These are phyloP conservation scores for Himantopus leucocephalus DNA, from an alignment of 2,113 vertebrate species.

Conservation along the genomic window DNA sequence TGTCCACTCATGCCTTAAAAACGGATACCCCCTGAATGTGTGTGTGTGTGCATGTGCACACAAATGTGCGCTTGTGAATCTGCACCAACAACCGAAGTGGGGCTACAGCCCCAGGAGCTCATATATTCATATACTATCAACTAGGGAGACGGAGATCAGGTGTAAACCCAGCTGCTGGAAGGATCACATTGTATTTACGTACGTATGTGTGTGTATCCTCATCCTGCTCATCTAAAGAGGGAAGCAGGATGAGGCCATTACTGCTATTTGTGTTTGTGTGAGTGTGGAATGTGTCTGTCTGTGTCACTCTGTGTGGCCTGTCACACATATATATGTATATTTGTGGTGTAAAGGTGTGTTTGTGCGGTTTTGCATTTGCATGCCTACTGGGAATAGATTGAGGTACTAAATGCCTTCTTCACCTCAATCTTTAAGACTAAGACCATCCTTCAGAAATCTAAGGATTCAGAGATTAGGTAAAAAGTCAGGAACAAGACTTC, in stretches of 20 bases:
- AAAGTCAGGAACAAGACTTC: neutral
- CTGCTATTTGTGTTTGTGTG: neutral
- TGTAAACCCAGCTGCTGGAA: neutral
- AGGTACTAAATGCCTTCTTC: neutral
- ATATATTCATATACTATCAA: neutral
- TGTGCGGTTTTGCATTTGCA: neutral
- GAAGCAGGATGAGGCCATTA: neutral
- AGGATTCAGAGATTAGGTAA: neutral
- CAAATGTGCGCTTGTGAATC: neutral
- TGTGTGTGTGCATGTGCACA: too few relatives aligned
- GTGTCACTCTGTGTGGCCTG: too few relatives aligned
- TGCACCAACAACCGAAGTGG: neutral
- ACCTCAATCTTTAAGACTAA: neutral
- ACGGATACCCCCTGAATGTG: neutral
- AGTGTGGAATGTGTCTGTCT: neutral
- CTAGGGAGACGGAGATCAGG: neutral
- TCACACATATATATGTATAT: neutral
- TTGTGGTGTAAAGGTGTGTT: neutral
- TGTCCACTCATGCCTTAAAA: neutral
- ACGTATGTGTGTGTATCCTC: neutral
- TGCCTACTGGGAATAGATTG: neutral
- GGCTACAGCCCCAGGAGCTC: neutral
- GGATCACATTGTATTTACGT: neutral
- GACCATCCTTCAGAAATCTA: neutral
- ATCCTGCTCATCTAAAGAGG: neutral